Conservation (phyloP, 2,797 vertebrate species). For the Prionace glauca region DNA sequence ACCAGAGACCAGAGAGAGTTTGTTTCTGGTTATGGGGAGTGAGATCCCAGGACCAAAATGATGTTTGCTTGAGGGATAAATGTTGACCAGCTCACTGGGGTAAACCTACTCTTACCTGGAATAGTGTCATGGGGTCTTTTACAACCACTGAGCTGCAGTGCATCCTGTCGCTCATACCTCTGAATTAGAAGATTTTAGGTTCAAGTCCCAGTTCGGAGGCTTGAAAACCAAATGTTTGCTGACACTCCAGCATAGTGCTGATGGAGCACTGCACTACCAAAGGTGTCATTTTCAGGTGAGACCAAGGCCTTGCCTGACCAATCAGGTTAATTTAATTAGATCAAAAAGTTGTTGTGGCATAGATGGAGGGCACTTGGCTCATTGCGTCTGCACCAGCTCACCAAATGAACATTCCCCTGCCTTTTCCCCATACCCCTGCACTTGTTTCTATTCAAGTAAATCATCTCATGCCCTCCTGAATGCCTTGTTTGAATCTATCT, state of each 20-base stretch:
- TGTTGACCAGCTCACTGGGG: not conserved
- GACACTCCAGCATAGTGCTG: not conserved
- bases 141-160: not conserved
- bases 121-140: not conserved
- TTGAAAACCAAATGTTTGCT: not conserved
- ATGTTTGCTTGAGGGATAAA: not conserved
- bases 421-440: too few relatives aligned
- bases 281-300: not conserved
- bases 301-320: not conserved
- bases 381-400: too few relatives aligned
- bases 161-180: not conserved
- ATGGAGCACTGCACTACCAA: not conserved
- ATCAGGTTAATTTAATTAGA: not conserved
- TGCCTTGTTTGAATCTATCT: too few relatives aligned
- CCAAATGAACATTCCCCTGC: too few relatives aligned
- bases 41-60: not conserved
- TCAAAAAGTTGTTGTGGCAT: too few relatives aligned
- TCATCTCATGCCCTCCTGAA: too few relatives aligned
- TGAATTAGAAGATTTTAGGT: not conserved
- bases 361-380: too few relatives aligned
- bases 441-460: too few relatives aligned
- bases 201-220: not conserved
- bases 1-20: not conserved
- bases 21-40: not conserved
- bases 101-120: not conserved